Conservation (phyloP, 2,888 invertebrate genomes). For the Caenorhabditis plicata region DNA sequence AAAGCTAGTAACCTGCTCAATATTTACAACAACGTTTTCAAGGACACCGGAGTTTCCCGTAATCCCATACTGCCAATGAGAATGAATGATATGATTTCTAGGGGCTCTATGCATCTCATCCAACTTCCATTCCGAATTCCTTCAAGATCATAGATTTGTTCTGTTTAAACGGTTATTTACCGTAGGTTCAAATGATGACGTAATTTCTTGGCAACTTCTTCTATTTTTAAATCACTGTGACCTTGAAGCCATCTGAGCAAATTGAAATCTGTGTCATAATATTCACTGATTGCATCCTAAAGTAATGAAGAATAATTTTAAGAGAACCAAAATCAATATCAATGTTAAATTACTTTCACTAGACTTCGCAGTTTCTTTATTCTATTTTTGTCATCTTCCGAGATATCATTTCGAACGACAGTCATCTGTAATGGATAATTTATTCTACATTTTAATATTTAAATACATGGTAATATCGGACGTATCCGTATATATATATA, state of each 20-base stretch:
- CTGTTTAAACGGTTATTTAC: too few species aligned
- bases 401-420: conserved; percentile 8
- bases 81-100: conserved; percentile 56
- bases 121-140: too few species aligned
- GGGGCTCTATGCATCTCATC: conserved; percentile 47
- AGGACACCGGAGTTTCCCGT: conserved; percentile 44
- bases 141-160: not conserved
- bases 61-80: conserved; percentile 54
- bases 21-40: conserved; percentile 56
- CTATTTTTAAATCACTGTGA: conserved; percentile 44
- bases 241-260: conserved; percentile 61
- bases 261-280: conserved; percentile 62
- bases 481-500: too few species aligned
- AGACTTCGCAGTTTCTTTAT: conserved; percentile 34
- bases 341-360: conserved; percentile 27
- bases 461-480: too few species aligned
- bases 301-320: not conserved
- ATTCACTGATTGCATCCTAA: conserved; percentile 48
- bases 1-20: conserved; percentile 49
- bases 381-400: conserved; percentile 7
- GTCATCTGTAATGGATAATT: too few species aligned
- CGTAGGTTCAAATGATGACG: conserved; percentile 51
- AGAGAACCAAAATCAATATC: not conserved
- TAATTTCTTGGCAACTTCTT: conserved; percentile 56
- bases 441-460: too few species aligned